Evolutionary conservation across 2,113 vertebrate genomes (phyloP), one percentile per base, ranked within the genome.

Genomic region (Anas platyrhynchos): DNA sequence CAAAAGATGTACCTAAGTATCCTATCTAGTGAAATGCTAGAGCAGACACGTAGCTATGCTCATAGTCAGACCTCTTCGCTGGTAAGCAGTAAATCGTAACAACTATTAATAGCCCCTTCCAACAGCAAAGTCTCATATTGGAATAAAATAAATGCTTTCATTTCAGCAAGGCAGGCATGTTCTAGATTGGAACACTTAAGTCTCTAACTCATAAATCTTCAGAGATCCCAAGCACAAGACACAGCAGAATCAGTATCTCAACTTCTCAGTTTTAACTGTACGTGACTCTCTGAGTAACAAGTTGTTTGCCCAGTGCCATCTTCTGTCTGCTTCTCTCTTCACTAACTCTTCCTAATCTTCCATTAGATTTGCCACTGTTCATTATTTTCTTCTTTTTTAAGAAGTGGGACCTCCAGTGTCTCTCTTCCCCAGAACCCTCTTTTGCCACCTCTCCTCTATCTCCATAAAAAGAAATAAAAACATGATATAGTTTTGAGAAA

Each of bases 51-150:
- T 4, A 6, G 72, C 48, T 21, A 41, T 2, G 52, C 54, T 43
- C 43, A 2, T 3, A 3, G 5, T 1, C 7, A 2, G 4, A 27
- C 26, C 56, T 16, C 52, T 21, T 2, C 1, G 7, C 0, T 2
- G 50, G 32, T 21, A 15, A n/a, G 76, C 52, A 50, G 44, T 2
- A 11, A 27, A 7, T 25, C 6, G 7, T 46, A 26, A 9, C 44
- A 2, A 10, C 6, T 8, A 2, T 6, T 5, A 4, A 13, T 4
- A 6, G 2, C 17, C 52, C 82, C 20, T 16, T 13, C 41, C 54
- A 29, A 7, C 20, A 11, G 56, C 48, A 29, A 5, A 10, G 15
- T 3, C 54, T 38, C 13, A 7, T 13, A 4, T 1, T 8, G 43
- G 43, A 26, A 13, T 14, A 13, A n/a, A 43, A 44, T 31, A 44